Base-by-base conservation (phyloP, 2,797 vertebrate genomes). In the Poeciliopsis turneri region DNA sequence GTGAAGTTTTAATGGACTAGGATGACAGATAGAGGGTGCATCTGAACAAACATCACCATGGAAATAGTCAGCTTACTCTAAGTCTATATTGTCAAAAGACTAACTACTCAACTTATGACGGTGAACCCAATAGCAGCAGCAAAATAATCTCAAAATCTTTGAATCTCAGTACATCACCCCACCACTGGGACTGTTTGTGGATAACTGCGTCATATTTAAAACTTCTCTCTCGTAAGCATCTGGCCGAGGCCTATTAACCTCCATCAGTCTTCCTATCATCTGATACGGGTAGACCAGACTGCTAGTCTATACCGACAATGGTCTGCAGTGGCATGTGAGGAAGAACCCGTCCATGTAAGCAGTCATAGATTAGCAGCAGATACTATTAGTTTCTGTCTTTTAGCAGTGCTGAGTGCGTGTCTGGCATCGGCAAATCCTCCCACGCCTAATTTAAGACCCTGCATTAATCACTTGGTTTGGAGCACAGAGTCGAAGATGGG, bases 401-500 rank as follows among this genome's bases (percentile, higher is more conserved):
- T 47, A n/a, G 93, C 88, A 79, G 92, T 77, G 87, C 90, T 79
- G 86, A 88, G 91, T 89, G 86, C 89, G 88, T 93, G 93, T 93
- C 90, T 88, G 30, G 92, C 92, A 93, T 92, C 11, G 92, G 90
- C 93, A 95, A 93, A 93, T 94, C 89, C 91, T 92, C 91, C 93
- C 92, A 92, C 94, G 93, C 92, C 94, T 94, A 94, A 95, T 95
- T 94, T 94, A 94, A 94, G 89, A 90, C 87, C 88, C 89, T 72
- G 90, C 93, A 95, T 96, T 96, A 95, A 95, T 95, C 95, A 96
- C 91, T 87, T 68, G 79, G 91, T 86, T 91, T 84, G 79, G 92
- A 90, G 91, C 94, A 95, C 95, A 95, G 93, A 96, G 95, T 95
- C 94, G 95, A 96, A 95, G 93, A 94, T 90, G 86, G 89, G 77